Evolutionary conservation across 2,113 vertebrate genomes (phyloP).

Genomic region (Gymnobelideus leadbeateri): DNA sequence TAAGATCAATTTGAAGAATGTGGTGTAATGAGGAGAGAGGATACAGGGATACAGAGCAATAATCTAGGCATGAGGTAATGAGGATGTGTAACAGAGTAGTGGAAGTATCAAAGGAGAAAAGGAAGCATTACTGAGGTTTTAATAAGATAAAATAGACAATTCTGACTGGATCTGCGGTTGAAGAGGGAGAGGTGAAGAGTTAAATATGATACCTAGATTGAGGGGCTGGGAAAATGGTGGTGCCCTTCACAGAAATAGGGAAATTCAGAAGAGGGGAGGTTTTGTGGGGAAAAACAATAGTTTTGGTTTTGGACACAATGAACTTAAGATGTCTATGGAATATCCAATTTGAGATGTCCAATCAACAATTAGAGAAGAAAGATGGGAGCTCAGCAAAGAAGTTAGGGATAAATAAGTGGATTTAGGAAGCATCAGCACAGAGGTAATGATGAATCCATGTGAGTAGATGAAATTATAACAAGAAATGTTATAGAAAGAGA

Average conservation of each 20-base stretch:
- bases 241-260: neutral
- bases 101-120: neutral
- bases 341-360: neutral
- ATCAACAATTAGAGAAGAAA: neutral
- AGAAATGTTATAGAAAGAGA: neutral
- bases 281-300: neutral
- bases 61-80: neutral
- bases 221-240: neutral
- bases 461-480: neutral
- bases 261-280: neutral
- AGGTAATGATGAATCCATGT: neutral
- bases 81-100: neutral
- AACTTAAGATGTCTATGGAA: neutral
- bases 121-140: neutral
- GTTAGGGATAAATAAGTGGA: neutral
- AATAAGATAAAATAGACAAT: neutral
- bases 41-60: neutral
- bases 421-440: neutral
- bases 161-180: neutral
- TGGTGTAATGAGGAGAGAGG: neutral
- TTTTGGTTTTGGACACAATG: neutral
- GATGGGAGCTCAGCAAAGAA: neutral
- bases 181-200: neutral
- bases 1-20: neutral
- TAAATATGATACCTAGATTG: neutral